phyloP scores from a whole-genome alignment of 1,140 invertebrate genomes.

The Chlorops oryzae region DNA sequence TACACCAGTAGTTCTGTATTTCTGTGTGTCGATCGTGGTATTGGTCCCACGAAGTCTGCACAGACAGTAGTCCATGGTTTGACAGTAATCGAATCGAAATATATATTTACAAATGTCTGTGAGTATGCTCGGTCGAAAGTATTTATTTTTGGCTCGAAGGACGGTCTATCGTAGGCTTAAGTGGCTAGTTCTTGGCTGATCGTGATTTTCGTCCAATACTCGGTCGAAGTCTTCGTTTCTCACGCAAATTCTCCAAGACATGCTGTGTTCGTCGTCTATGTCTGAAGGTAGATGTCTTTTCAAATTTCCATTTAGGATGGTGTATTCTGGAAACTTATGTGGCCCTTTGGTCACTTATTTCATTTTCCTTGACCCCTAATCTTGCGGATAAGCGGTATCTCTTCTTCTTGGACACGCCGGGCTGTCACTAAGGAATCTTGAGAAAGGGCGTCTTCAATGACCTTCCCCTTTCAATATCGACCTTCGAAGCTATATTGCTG shows the following conservation, averaged over 20 bases:
- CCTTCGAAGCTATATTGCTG: neutral
- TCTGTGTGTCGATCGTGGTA: slow-evolving; percentile 4
- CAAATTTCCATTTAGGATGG: neutral
- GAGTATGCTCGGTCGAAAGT: slow-evolving; percentile 34
- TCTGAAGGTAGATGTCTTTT: slow-evolving; percentile 1
- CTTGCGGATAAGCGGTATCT: neutral
- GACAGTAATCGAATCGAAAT: slow-evolving; percentile 23
- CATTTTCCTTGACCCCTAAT: neutral
- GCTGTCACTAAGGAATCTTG: neutral
- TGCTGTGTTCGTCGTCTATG: neutral
- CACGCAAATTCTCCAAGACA: slow-evolving; percentile 13
- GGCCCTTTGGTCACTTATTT: neutral
- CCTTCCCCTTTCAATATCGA: neutral
- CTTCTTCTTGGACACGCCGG: neutral
- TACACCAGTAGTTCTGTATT: slow-evolving; percentile 6
- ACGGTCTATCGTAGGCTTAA: slow-evolving; percentile 27
- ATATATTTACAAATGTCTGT: slow-evolving; percentile 23
- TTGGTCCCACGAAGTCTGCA: slow-evolving; percentile 6
- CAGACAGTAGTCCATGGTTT: slow-evolving; percentile 11
- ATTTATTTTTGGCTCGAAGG: slow-evolving; percentile 19
- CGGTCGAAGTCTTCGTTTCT: slow-evolving; percentile 14
- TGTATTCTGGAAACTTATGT: slow-evolving; percentile 4
- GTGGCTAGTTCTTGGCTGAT: slow-evolving; percentile 27
- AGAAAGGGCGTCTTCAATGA: slow-evolving; percentile 3
- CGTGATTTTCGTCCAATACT: slow-evolving; percentile 27